A percentile compares a stretch with the other conserved stretches of the same genome.
These are phyloP conservation scores for Dicaeum eximium DNA, from an alignment of 2,113 vertebrate genomes.

Conservation along the genomic window DNA sequence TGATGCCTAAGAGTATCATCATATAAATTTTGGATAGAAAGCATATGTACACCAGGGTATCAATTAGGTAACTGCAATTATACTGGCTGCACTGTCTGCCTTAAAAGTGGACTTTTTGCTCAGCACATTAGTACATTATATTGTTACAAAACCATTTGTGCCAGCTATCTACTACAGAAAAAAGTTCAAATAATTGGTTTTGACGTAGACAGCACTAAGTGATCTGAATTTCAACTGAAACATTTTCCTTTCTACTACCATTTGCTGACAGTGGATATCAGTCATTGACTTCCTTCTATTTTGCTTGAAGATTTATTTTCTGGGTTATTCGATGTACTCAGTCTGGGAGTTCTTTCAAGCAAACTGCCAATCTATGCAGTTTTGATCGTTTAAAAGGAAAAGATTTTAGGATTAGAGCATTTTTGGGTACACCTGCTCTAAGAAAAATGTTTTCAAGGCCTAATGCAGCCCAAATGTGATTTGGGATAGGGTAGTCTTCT, in stretches of 20 bases:
- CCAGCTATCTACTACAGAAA: neutral
- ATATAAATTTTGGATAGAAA: neutral
- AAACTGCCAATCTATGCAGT: neutral
- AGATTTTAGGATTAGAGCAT: neutral
- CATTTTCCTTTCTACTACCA: neutral
- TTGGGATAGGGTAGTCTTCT: neutral
- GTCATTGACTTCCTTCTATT: neutral
- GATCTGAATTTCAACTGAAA: neutral
- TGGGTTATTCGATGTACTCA: neutral
- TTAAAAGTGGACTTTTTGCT: neutral
- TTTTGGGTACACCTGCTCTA: neutral
- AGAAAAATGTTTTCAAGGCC: neutral
- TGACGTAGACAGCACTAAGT: neutral
- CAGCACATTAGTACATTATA: neutral
- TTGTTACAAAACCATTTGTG: neutral
- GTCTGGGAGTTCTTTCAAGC: neutral
- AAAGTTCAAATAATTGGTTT: neutral
- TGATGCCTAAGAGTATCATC: neutral
- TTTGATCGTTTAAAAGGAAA: neutral
- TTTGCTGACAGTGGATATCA: neutral
- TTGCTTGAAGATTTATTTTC: neutral
- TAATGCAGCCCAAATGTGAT: neutral
- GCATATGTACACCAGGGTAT: neutral
- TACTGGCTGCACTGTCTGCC: neutral
- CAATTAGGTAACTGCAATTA: neutral